Conservation (phyloP, 2,113 vertebrate species). For the Alligator sinensis region DNA sequence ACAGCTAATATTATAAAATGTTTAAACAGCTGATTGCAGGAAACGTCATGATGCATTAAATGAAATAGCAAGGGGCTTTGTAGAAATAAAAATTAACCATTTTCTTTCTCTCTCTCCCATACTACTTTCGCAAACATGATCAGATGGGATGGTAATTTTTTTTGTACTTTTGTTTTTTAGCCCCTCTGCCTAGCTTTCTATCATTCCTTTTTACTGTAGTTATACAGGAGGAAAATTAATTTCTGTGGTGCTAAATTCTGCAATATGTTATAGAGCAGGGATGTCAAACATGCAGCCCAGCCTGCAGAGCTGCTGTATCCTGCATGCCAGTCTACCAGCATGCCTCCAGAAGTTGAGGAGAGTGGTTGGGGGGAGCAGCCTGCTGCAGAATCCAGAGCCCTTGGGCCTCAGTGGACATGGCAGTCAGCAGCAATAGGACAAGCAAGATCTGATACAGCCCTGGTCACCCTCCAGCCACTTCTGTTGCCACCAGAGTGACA, state of each 20-base stretch:
- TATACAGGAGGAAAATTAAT: background rate
- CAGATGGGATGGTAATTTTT: slow-evolving; percentile 97
- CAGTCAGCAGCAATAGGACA: no score
- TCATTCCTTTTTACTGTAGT: background rate
- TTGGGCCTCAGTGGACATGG: no score
- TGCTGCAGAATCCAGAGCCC: no score
- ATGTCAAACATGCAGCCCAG: no score
- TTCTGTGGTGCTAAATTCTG: background rate
- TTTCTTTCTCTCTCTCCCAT: slow-evolving; percentile 73
- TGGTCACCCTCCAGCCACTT: no score
- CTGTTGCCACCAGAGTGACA: no score
- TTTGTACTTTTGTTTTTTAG: slow-evolving; percentile 52
- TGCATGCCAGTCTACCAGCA: no score
- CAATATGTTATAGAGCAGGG: no score
- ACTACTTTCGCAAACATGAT: slow-evolving; percentile 80
- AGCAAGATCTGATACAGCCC: no score
- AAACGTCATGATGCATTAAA: background rate
- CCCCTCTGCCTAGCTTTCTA: slow-evolving; percentile 31
- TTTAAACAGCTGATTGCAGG: background rate
- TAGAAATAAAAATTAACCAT: slow-evolving; percentile 41
- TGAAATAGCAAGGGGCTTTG: background rate
- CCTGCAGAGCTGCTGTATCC: no score
- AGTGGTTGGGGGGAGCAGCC: no score
- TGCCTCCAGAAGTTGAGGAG: no score
- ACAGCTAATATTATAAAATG: background rate